A percentile compares a stretch with the other conserved stretches of the same genome.
Conservation (phyloP, 2,888 invertebrate species). For the Odontomyia ornata region DNA sequence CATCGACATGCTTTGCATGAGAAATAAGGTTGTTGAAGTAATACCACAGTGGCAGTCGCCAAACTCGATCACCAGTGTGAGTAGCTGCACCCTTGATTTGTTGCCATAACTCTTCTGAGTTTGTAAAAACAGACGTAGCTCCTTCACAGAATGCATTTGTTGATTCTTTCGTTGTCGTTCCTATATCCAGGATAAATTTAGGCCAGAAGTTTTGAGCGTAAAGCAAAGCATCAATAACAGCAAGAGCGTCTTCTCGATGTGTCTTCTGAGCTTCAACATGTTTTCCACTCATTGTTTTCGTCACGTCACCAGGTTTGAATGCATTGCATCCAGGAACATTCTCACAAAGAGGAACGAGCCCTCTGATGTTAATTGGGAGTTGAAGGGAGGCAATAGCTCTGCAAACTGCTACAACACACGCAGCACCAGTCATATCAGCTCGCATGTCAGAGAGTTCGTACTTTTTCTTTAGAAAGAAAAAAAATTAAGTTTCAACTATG, state of each 20-base stretch:
- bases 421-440: constrained; percentile 88
- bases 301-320: constrained; percentile 82
- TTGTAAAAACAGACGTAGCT: constrained; percentile 79
- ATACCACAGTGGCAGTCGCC: constrained; percentile 84
- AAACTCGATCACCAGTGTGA: constrained; percentile 81
- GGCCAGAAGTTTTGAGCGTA: constrained; percentile 75
- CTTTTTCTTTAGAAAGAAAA: background rate
- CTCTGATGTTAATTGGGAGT: constrained; percentile 77
- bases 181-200: constrained; percentile 77
- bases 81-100: constrained; percentile 73
- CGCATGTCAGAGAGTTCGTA: constrained; percentile 68
- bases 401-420: constrained; percentile 76
- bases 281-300: constrained; percentile 78
- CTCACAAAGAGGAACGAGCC: constrained; percentile 79
- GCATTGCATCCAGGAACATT: constrained; percentile 81
- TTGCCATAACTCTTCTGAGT: constrained; percentile 74
- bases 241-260: constrained; percentile 79
- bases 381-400: constrained; percentile 75
- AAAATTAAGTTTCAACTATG: background rate
- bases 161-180: constrained; percentile 80
- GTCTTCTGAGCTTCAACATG: constrained; percentile 74
- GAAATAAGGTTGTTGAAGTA: constrained; percentile 70
- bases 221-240: constrained; percentile 79
- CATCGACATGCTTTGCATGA: constrained; percentile 66
- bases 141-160: constrained; percentile 71